Evolutionary conservation across 2,797 vertebrate species (phyloP).

Genomic region (Bryconaethiops microstoma): DNA sequence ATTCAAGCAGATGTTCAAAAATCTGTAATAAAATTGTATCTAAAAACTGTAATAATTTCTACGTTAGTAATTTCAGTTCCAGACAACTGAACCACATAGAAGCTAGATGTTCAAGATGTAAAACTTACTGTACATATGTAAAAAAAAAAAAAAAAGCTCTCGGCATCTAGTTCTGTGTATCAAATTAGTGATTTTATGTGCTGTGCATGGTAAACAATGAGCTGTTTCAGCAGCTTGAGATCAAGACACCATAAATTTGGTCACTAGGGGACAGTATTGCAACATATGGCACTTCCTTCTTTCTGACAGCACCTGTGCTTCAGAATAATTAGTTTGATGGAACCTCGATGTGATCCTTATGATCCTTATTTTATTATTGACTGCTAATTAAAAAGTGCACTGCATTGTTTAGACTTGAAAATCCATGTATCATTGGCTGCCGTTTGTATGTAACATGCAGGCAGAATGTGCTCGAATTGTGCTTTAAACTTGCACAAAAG

Average conservation of each 20-base stretch:
- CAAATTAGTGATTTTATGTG: background rate
- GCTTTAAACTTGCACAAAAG: no score
- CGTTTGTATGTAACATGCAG: no score
- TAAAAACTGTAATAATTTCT: background rate
- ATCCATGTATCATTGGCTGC: no score
- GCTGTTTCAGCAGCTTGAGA: background rate
- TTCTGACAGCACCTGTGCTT: background rate
- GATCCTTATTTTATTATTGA: no score
- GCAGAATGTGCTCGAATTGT: no score
- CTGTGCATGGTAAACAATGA: background rate
- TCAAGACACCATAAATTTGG: background rate
- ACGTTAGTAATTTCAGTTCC: background rate
- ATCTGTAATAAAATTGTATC: background rate
- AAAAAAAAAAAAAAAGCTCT: background rate
- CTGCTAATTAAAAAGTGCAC: no score
- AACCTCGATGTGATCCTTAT: background rate
- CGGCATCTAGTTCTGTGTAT: background rate
- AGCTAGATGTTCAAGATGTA: background rate
- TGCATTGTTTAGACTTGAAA: no score
- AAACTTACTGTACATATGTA: background rate
- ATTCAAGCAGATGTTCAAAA: no score
- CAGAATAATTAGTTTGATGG: background rate
- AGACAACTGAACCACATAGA: background rate
- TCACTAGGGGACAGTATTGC: constrained; percentile 2
- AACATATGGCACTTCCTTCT: background rate